These are phyloP conservation scores for Rhyacophila evoluta DNA, from an alignment of 2,888 invertebrate species.

Conservation along the genomic window DNA sequence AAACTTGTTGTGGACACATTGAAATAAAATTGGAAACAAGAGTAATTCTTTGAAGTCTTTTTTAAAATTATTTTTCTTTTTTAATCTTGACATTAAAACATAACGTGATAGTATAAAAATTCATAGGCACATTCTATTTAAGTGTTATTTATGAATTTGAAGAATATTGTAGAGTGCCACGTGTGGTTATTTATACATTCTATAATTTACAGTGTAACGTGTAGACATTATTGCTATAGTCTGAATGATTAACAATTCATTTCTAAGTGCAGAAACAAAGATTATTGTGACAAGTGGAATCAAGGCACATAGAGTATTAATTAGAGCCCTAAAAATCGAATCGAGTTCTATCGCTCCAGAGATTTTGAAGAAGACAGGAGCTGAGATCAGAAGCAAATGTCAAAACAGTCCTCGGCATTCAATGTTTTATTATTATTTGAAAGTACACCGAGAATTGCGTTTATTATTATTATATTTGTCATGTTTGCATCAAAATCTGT, in stretches of 20 bases:
- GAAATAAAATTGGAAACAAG: no score
- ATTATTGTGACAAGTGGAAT: neutral
- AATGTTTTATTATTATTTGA: no score
- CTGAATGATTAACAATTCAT: neutral
- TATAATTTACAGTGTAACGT: neutral
- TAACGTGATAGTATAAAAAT: no score
- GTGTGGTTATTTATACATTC: neutral
- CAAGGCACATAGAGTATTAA: neutral
- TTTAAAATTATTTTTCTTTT: no score
- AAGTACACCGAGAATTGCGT: neutral
- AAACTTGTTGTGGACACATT: neutral
- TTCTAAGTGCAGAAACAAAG: neutral
- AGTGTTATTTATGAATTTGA: neutral
- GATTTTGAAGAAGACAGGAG: neutral
- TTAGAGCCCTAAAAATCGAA: neutral
- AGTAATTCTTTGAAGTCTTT: no score
- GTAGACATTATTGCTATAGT: neutral
- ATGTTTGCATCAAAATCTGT: conserved; percentile 2
- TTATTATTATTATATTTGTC: neutral
- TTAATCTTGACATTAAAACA: no score
- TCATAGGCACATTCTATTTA: no score
- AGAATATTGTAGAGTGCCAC: neutral
- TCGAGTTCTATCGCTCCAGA: neutral
- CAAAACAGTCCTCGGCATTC: no score
- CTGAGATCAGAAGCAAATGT: neutral